Percentiles rank a stretch among this genome's conserved stretches.
Conservation (phyloP, 2,888 invertebrate genomes). For the Polyommatus icarus region DNA sequence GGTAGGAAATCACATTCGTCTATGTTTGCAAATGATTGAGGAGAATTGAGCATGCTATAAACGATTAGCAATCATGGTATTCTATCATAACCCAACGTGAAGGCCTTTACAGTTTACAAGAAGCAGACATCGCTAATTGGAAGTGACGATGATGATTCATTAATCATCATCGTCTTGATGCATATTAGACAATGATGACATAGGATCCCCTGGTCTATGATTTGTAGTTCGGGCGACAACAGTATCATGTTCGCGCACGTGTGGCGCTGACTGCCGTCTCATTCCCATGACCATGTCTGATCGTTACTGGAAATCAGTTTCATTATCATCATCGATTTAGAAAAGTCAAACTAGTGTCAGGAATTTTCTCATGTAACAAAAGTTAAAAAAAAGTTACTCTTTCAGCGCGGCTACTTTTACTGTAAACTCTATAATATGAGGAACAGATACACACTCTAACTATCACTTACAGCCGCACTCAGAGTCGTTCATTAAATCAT, state of each 20-base stretch:
- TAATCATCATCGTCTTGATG: not conserved
- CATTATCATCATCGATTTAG: not conserved
- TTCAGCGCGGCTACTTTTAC: too few relatives aligned
- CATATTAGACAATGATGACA: not conserved
- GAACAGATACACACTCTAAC: too few relatives aligned
- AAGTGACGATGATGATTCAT: not conserved
- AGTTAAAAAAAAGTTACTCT: too few relatives aligned
- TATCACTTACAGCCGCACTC: too few relatives aligned
- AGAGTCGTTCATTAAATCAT: too few relatives aligned
- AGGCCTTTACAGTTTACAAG: not conserved
- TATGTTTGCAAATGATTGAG: too few relatives aligned
- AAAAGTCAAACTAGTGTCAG: not conserved
- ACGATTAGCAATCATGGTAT: too few relatives aligned
- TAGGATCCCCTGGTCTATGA: slow-evolving; percentile 1
- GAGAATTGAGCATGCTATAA: too few relatives aligned
- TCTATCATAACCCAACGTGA: not conserved
- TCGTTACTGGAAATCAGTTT: slow-evolving; percentile 1
- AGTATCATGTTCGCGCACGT: not conserved
- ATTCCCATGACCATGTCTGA: slow-evolving; percentile 27
- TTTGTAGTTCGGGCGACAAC: not conserved
- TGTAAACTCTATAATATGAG: too few relatives aligned
- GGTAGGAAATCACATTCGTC: too few relatives aligned
- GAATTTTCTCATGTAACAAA: too few relatives aligned
- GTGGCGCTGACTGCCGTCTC: slow-evolving; percentile 1
- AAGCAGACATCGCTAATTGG: not conserved